phyloP scores from a whole-genome alignment of 2,888 invertebrate genomes.

The Drosophila lutescens region DNA sequence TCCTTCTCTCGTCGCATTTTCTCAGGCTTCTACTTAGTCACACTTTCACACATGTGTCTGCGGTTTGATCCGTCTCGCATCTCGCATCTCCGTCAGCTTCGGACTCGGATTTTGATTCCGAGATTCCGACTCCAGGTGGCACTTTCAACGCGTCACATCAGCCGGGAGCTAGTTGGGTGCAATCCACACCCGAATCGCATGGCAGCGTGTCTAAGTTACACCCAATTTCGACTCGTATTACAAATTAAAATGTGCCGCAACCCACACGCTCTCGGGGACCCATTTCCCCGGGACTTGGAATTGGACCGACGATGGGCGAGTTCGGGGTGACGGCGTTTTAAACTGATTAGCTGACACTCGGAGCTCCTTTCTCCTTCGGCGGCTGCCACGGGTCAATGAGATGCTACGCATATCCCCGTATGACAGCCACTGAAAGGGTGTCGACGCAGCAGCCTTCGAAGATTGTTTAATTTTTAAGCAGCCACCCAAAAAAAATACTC shows the following conservation, averaged over 20 bases:
- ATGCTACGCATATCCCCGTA: constrained; percentile 69
- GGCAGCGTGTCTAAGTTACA: constrained; percentile 77
- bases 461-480: constrained; percentile 72
- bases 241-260: constrained; percentile 80
- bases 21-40: constrained; percentile 43
- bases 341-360: constrained; percentile 65
- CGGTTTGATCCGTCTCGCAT: constrained; percentile 37
- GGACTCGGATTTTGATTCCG: not conserved
- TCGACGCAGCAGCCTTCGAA: constrained; percentile 55
- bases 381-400: constrained; percentile 75
- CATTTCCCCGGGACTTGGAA: constrained; percentile 2
- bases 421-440: constrained; percentile 71
- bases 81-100: constrained; percentile 14
- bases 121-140: constrained; percentile 12
- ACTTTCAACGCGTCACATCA: constrained; percentile 22
- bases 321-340: constrained; percentile 54
- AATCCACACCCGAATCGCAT: constrained; percentile 69
- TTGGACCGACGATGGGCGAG: constrained; percentile 10
- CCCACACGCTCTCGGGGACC: constrained; percentile 38
- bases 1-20: not conserved
- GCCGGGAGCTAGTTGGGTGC: constrained; percentile 53
- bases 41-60: constrained; percentile 57
- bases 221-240: constrained; percentile 80
- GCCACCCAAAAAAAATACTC: constrained; percentile 27
- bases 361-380: constrained; percentile 41